Percentiles rank a stretch among this genome's conserved stretches.
Evolutionary conservation across 1,140 invertebrate species (phyloP).

Genomic region (Druon quercuslanigerum): DNA sequence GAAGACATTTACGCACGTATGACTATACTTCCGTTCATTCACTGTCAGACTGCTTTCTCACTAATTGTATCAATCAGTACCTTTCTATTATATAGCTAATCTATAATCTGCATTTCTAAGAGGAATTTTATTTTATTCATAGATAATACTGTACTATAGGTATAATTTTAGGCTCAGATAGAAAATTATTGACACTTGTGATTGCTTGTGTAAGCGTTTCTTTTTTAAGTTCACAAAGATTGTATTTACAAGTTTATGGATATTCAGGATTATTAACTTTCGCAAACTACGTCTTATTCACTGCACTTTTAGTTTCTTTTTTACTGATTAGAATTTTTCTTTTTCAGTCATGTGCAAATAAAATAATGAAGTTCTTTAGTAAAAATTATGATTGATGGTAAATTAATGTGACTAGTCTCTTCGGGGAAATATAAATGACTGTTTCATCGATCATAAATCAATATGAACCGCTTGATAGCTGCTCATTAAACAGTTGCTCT

Average conservation of each 20-base stretch:
- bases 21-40: slow-evolving; percentile 23
- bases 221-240: too few relatives aligned
- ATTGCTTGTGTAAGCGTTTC: too few relatives aligned
- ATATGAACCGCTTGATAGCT: background rate
- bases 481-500: slow-evolving; percentile 7
- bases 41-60: slow-evolving; percentile 11
- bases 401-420: background rate
- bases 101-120: slow-evolving; percentile 9
- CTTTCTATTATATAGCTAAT: background rate
- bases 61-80: slow-evolving; percentile 29
- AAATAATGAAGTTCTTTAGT: too few relatives aligned
- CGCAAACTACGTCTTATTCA: too few relatives aligned
- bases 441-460: background rate
- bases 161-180: background rate
- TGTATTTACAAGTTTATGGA: too few relatives aligned
- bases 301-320: too few relatives aligned
- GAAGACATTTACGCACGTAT: slow-evolving; percentile 20
- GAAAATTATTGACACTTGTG: too few relatives aligned
- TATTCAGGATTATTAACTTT: too few relatives aligned
- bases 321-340: too few relatives aligned
- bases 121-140: slow-evolving; percentile 4
- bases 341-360: too few relatives aligned
- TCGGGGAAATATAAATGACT: background rate
- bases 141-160: background rate
- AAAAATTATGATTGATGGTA: too few relatives aligned